A percentile compares a stretch with the other conserved stretches of the same genome.
Evolutionary conservation across 2,888 invertebrate species (phyloP).

Genomic region (Gerosis bhagava): DNA sequence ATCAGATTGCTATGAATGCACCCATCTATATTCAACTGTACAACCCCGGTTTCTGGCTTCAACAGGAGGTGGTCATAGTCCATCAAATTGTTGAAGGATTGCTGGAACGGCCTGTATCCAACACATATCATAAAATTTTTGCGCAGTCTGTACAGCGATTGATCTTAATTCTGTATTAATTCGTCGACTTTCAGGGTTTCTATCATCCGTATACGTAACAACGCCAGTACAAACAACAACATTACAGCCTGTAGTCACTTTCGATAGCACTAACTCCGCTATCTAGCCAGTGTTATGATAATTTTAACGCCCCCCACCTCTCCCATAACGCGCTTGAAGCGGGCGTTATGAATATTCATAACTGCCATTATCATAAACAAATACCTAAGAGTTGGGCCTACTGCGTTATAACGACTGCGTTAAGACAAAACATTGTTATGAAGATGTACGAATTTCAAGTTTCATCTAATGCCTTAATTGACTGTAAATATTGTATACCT

Average conservation of each 20-base stretch:
- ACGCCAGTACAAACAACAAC: conserved; percentile 2
- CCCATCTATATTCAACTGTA: too few relatives aligned
- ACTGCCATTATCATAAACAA: conserved; percentile 41
- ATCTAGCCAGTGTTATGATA: conserved; percentile 25
- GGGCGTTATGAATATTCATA: conserved; percentile 42
- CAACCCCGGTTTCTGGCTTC: too few relatives aligned
- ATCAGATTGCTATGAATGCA: too few relatives aligned
- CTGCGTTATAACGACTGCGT: conserved; percentile 14
- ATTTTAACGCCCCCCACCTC: conserved; percentile 35
- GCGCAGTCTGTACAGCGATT: too few relatives aligned
- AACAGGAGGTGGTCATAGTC: too few relatives aligned
- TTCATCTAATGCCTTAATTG: too few relatives aligned
- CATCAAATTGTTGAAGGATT: too few relatives aligned
- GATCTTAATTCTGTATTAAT: too few relatives aligned
- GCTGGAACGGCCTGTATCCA: too few relatives aligned
- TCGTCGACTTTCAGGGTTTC: background rate
- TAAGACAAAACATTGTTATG: conserved; percentile 14
- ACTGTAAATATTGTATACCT: too few relatives aligned
- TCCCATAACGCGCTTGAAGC: conserved; percentile 11
- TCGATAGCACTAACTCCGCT: conserved; percentile 13
- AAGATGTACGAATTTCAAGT: conserved; percentile 13
- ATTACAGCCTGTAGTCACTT: conserved; percentile 1
- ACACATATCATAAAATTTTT: too few relatives aligned
- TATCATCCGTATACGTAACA: background rate
- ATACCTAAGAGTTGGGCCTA: conserved; percentile 31